Conservation (phyloP, 2,888 invertebrate species). For the Euclidia mi region DNA sequence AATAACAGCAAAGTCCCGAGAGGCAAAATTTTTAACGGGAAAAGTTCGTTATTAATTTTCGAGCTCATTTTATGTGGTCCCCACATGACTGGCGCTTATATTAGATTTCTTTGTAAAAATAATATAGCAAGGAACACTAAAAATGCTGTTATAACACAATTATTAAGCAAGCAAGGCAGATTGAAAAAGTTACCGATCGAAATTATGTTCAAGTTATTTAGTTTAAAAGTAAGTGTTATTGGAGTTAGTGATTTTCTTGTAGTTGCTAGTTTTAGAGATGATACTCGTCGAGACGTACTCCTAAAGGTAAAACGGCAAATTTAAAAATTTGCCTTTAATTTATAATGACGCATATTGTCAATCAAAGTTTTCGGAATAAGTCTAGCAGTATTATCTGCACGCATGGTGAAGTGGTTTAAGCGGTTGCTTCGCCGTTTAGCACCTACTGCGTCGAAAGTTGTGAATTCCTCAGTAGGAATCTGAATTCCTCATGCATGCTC, state of each 20-base stretch:
- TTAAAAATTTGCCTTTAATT: too few species aligned
- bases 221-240: background rate
- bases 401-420: too few species aligned
- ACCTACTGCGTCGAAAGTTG: too few species aligned
- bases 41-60: slow-evolving; percentile 57
- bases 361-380: too few species aligned
- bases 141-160: slow-evolving; percentile 52
- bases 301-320: too few species aligned
- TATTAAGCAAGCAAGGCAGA: slow-evolving; percentile 45
- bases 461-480: too few species aligned
- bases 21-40: slow-evolving; percentile 49
- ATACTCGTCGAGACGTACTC: too few species aligned
- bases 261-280: background rate
- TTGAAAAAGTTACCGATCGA: slow-evolving; percentile 50
- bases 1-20: slow-evolving; percentile 11
- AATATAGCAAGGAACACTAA: slow-evolving; percentile 44
- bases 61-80: slow-evolving; percentile 52
- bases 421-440: too few species aligned
- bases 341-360: too few species aligned
- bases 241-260: background rate
- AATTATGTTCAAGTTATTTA: slow-evolving; percentile 25
- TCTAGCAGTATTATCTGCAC: too few species aligned
- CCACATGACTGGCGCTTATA: slow-evolving; percentile 55
- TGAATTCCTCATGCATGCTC: too few species aligned
- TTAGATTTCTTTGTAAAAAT: slow-evolving; percentile 58